A percentile compares a stretch with the other conserved stretches of the same genome.
These are phyloP conservation scores for Heptranchias perlo DNA, from an alignment of 2,113 vertebrate genomes.

Conservation along the genomic window DNA sequence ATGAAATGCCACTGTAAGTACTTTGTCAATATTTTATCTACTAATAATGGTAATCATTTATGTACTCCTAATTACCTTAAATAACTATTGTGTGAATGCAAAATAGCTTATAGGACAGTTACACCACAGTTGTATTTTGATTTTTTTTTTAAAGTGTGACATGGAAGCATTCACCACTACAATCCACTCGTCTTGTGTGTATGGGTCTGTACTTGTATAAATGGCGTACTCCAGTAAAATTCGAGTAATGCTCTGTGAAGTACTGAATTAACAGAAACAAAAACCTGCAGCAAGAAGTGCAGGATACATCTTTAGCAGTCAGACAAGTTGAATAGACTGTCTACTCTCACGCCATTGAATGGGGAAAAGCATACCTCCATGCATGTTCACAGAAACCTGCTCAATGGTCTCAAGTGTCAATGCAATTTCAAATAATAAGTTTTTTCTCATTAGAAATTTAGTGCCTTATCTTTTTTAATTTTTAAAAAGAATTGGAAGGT, in stretches of 20 bases:
- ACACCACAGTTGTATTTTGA: background rate
- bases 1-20: constrained; percentile 98
- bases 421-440: background rate
- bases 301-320: background rate
- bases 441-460: background rate
- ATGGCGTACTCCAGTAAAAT: no score
- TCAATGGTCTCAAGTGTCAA: background rate
- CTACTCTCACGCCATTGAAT: background rate
- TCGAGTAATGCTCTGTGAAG: background rate
- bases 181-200: background rate
- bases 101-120: background rate
- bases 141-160: background rate
- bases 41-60: background rate
- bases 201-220: background rate
- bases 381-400: background rate
- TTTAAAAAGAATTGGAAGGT: no score
- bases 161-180: background rate
- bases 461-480: no score
- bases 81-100: background rate
- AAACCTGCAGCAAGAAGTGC: background rate
- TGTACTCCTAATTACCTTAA: background rate
- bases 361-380: no score
- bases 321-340: background rate
- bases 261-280: background rate
- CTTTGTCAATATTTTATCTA: background rate